Conservation (phyloP, 2,113 vertebrate species). For the Boulengeromyrus knoepffleri region DNA sequence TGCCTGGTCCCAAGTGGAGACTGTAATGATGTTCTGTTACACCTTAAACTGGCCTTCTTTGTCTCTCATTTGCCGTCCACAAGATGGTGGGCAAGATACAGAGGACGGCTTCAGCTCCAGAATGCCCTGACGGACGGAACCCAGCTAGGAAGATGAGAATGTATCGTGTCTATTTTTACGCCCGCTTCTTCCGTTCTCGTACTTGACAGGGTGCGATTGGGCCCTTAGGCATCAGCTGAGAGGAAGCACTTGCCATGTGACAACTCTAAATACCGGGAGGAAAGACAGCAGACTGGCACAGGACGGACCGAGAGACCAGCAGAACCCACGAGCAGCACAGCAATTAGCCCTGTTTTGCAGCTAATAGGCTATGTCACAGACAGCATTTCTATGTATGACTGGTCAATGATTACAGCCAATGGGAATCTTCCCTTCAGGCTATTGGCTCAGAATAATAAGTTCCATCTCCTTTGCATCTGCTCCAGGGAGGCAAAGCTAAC, state of each 20-base stretch:
- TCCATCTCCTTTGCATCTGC: neutral
- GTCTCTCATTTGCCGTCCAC: neutral
- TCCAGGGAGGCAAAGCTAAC: neutral
- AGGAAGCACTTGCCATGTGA: neutral
- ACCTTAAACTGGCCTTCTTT: neutral
- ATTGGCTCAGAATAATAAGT: neutral
- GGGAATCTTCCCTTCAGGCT: neutral
- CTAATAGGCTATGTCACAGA: conserved; percentile 6
- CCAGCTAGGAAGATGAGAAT: neutral
- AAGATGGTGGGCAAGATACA: neutral
- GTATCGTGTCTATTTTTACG: neutral
- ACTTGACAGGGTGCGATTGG: conserved; percentile 3
- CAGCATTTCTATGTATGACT: neutral
- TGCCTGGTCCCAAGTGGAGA: neutral
- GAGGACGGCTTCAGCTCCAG: neutral
- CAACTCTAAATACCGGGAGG: neutral
- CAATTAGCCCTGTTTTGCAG: conserved; percentile 4
- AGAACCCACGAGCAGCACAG: neutral
- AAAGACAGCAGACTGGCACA: neutral
- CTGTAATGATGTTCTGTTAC: neutral
- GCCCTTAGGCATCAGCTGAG: neutral
- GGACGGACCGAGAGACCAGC: neutral
- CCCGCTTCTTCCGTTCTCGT: neutral
- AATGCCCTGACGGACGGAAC: neutral
- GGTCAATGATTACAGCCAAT: conserved; percentile 12